Evolutionary conservation across 2,797 vertebrate species (phyloP).

Genomic region (Gymnothorax reevesii): DNA sequence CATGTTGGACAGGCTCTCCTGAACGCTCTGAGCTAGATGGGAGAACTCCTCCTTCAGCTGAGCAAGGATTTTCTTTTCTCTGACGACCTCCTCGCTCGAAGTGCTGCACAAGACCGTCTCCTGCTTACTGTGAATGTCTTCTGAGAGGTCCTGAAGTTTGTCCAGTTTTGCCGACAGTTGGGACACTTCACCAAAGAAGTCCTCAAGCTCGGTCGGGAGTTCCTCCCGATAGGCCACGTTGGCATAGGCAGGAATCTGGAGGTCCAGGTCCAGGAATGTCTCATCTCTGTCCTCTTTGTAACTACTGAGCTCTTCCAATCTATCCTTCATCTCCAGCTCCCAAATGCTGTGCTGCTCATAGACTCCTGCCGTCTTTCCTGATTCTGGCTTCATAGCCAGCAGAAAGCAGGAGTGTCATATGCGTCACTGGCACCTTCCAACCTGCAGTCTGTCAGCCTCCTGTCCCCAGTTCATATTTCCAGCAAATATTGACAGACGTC

Average conservation of each 20-base stretch:
- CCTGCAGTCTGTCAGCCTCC: conserved; percentile 6
- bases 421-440: conserved; percentile 19
- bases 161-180: conserved; percentile 51
- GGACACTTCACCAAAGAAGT: conserved; percentile 55
- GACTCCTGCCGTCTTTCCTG: background rate
- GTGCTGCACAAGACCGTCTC: conserved; percentile 63
- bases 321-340: conserved; percentile 58
- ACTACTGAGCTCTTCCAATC: conserved; percentile 59
- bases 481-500: conserved; percentile 40
- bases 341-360: background rate
- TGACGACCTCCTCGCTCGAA: conserved; percentile 42
- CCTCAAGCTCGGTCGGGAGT: conserved; percentile 31
- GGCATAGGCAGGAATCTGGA: conserved; percentile 33
- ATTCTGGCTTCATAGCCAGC: background rate
- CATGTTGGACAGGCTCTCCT: conserved; percentile 47
- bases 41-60: conserved; percentile 49
- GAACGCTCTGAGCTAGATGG: conserved; percentile 46
- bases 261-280: conserved; percentile 10
- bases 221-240: conserved; percentile 45
- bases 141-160: conserved; percentile 53
- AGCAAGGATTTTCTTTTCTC: conserved; percentile 47
- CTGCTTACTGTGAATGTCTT: conserved; percentile 53
- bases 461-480: background rate
- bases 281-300: conserved; percentile 35
- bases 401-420: conserved; percentile 17